Base-by-base conservation (phyloP, 2,797 vertebrate genomes). In the Pygocentrus nattereri region DNA sequence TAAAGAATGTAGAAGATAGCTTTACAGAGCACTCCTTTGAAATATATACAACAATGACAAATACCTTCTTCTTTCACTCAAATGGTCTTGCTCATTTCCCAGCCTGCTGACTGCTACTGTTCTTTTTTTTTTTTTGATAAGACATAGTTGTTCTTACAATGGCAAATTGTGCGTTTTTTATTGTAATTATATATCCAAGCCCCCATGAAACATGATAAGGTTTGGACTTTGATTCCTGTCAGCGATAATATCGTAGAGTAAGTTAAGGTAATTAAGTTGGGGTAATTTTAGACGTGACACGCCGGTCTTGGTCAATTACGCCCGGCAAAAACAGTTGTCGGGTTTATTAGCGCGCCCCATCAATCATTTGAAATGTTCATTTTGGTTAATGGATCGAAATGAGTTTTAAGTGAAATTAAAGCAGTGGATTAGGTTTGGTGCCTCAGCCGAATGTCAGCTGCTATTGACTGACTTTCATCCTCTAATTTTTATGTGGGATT, bases 1-100 rank as follows among this genome's bases (percentile, higher is more conserved):
- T 86, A 89, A 91, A 94, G 93, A 91, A 93, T 94, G 93, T 88
- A 91, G 90, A 91, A 93, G 94, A 94, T 95, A 94, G 94, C 93
- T 95, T 96, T 96, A 94, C 93, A 93, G 93, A 91, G 93, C 90
- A 73, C 82, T 81, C 84, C 96, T 97, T 97, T 98, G 96, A 97
- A 96, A 95, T 92, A 91, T 93, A 93, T 93, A 93, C 92, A 91
- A 93, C 94, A 95, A 95, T 94, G 93, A 95, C 93, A 95, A 96
- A 95, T 85, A 64, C 72, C 78, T 54, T 19, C 49, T 77, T 85
- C 78, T 81, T 65, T 38, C 74, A 23, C 74, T 87, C 80, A 71
- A 67, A 58, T 27, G 27, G 67, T 67, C 74, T n/a, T 34, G 25
- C 56, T 56, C 49, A 76, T 74, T 76, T 75, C 78, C 78, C 89